Evolutionary conservation across 1,140 invertebrate species (phyloP).

Genomic region (Tetramorium parvispinum): DNA sequence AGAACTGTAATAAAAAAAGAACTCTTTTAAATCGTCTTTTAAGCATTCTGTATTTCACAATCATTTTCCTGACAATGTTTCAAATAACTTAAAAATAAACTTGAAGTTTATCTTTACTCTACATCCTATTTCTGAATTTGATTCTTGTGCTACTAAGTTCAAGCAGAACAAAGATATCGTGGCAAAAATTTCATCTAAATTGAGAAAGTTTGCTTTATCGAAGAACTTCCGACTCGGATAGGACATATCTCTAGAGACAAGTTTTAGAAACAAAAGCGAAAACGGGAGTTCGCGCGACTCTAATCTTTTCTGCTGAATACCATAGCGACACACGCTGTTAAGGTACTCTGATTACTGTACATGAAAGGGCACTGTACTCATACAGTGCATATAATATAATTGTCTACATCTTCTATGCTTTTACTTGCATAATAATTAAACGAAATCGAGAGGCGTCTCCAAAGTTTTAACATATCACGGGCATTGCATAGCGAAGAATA

Average conservation of each 20-base stretch:
- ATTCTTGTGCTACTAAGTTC: not conserved
- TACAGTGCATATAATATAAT: not conserved
- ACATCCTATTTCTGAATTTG: slow-evolving; percentile 1
- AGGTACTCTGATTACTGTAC: not conserved
- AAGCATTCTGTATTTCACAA: not conserved
- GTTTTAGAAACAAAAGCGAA: slow-evolving; percentile 59
- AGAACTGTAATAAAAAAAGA: not conserved
- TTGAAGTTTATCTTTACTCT: not conserved
- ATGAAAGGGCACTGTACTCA: not conserved
- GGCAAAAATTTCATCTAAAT: not conserved
- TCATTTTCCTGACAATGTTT: not conserved
- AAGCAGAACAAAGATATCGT: not conserved
- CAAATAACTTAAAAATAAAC: not conserved
- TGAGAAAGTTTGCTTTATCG: not conserved
- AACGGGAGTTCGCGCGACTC: slow-evolving; percentile 53
- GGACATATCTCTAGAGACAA: slow-evolving; percentile 66
- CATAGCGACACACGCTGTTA: not conserved
- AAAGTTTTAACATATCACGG: not conserved
- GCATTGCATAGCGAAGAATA: not conserved
- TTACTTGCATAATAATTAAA: not conserved
- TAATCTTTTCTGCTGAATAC: slow-evolving; percentile 32
- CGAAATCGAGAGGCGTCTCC: not conserved
- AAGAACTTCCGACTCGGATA: slow-evolving; percentile 63
- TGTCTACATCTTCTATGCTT: not conserved
- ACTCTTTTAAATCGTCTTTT: not conserved